A percentile compares a stretch with the other conserved stretches of the same genome.
These are phyloP conservation scores for Mus spretus DNA, from an alignment of 2,797 vertebrate species.

Conservation along the genomic window DNA sequence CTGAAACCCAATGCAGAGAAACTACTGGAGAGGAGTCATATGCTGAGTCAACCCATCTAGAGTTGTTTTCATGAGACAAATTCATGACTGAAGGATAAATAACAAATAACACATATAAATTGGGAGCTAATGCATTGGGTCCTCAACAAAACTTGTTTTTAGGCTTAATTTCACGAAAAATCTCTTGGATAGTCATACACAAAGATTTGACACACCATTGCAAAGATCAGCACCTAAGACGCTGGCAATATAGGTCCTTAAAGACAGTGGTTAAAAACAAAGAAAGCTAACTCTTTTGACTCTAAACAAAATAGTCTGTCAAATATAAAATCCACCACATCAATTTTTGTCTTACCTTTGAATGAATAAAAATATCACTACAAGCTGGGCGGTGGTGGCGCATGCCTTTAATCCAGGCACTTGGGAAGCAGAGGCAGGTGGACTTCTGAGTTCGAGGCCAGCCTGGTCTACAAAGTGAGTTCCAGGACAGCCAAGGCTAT, in stretches of 20 bases:
- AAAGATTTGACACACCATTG: background rate
- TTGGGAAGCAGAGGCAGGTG: too few relatives aligned
- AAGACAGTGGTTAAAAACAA: background rate
- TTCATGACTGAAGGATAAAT: constrained; percentile 11
- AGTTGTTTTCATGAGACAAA: constrained; percentile 25
- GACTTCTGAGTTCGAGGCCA: too few relatives aligned
- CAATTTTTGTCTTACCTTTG: constrained; percentile 36
- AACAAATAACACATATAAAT: background rate
- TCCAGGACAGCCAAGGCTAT: too few relatives aligned
- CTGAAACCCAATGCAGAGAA: constrained; percentile 24
- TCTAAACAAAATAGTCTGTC: background rate
- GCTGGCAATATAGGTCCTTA: background rate
- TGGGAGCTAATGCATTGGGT: background rate
- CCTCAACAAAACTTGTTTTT: background rate
- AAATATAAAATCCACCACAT: background rate
- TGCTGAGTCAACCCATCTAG: background rate
- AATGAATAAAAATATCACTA: constrained; percentile 23
- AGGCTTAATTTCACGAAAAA: background rate
- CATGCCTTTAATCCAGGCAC: too few relatives aligned
- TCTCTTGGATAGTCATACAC: background rate
- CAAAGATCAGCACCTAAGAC: background rate
- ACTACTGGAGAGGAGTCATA: constrained; percentile 1
- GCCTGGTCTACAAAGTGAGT: too few relatives aligned
- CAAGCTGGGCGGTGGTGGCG: too few relatives aligned
- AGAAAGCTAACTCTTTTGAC: background rate